phyloP scores from a whole-genome alignment of 2,113 vertebrate species.

The Regulus satrapa region DNA sequence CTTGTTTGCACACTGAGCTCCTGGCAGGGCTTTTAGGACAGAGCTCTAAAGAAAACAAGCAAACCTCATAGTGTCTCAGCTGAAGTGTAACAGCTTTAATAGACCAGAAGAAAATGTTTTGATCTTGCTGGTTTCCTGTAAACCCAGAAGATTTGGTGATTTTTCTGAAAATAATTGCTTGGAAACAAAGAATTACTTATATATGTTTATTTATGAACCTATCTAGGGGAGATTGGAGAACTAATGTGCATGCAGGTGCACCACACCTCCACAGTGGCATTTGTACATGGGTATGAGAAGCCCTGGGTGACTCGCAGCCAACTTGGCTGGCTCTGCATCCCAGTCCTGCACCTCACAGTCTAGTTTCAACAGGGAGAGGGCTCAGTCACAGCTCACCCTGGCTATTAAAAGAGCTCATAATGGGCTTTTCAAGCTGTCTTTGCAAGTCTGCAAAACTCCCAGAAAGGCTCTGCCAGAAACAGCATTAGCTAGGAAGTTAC shows the following conservation, averaged over 20 bases:
- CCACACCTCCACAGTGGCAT: too few species aligned
- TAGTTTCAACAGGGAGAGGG: neutral
- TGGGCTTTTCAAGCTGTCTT: neutral
- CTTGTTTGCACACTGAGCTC: neutral
- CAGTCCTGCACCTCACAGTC: neutral
- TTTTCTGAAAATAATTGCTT: neutral
- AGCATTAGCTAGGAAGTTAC: neutral
- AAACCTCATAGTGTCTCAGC: neutral
- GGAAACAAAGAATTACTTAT: neutral
- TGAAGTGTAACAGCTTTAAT: neutral
- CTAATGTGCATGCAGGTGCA: too few species aligned
- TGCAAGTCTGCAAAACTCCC: neutral
- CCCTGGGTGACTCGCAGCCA: rapidly evolving
- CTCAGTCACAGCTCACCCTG: neutral
- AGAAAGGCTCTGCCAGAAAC: neutral
- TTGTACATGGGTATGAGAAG: rapidly evolving
- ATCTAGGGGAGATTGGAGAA: neutral
- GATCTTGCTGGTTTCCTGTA: neutral
- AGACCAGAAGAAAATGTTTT: neutral
- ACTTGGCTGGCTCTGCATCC: neutral
- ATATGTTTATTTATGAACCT: neutral
- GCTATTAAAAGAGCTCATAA: neutral
- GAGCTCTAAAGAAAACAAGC: neutral
- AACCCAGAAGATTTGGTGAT: neutral
- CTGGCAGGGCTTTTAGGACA: neutral